These are phyloP conservation scores for Chionomys nivalis DNA, from an alignment of 2,113 vertebrate genomes.

Conservation along the genomic window DNA sequence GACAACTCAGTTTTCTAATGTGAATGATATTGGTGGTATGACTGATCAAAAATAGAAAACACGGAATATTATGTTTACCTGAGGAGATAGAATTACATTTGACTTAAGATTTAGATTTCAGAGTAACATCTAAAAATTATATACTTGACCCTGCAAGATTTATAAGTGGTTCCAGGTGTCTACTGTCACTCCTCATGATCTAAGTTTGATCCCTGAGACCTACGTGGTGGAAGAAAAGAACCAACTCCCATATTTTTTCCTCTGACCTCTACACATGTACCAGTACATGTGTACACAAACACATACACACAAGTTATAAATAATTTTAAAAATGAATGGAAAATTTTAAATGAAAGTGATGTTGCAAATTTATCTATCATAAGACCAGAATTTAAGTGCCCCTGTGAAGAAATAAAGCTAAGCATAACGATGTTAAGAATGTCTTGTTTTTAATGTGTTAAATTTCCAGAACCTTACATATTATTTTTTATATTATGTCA, in stretches of 20 bases:
- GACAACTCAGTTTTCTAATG: background rate
- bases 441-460: background rate
- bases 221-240: background rate
- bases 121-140: background rate
- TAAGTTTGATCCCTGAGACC: background rate
- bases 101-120: background rate
- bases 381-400: background rate
- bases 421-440: background rate
- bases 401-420: background rate
- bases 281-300: background rate
- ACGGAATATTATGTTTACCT: background rate
- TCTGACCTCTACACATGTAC: background rate
- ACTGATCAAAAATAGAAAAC: constrained; percentile 10
- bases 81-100: background rate
- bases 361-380: constrained; percentile 13
- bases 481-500: background rate
- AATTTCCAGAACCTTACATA: background rate
- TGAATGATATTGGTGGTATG: background rate
- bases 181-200: background rate
- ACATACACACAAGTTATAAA: background rate
- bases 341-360: background rate
- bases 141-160: background rate
- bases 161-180: background rate
- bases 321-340: background rate
- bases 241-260: background rate